phyloP scores from a whole-genome alignment of 2,797 vertebrate species.

The Threskiornis aethiopicus region DNA sequence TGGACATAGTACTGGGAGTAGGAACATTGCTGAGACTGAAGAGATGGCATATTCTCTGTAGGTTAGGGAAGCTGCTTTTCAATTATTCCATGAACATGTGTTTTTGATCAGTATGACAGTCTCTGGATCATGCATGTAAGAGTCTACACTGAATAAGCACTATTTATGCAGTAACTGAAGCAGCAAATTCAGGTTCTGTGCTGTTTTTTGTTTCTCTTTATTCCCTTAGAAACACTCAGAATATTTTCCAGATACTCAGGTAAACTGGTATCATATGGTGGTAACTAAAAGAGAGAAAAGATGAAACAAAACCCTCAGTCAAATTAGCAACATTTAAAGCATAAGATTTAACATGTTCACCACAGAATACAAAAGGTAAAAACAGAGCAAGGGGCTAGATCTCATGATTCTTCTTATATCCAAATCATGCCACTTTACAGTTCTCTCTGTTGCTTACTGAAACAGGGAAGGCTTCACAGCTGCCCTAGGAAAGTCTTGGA shows the following conservation, averaged over 20 bases:
- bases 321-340: not conserved
- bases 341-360: not conserved
- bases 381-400: not conserved
- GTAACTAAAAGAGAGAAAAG: not conserved
- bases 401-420: not conserved
- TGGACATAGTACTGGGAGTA: not conserved
- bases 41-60: not conserved
- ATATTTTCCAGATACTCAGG: not conserved
- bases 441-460: not conserved
- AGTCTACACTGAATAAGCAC: not conserved
- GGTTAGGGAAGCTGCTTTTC: not conserved
- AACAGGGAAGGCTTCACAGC: not conserved
- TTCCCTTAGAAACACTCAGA: not conserved
- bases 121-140: fast-evolving
- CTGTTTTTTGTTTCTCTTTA: not conserved
- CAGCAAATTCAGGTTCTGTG: not conserved
- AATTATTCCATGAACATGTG: not conserved
- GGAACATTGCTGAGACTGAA: not conserved
- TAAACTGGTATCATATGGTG: not conserved
- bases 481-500: not conserved
- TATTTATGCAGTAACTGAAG: not conserved
- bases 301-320: not conserved
- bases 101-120: not conserved
- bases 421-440: not conserved
- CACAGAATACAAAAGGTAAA: not conserved